Percentiles rank a stretch among this genome's conserved stretches.
These are phyloP conservation scores for Eptatretus burgeri DNA, from an alignment of 2,113 vertebrate genomes.

Conservation along the genomic window DNA sequence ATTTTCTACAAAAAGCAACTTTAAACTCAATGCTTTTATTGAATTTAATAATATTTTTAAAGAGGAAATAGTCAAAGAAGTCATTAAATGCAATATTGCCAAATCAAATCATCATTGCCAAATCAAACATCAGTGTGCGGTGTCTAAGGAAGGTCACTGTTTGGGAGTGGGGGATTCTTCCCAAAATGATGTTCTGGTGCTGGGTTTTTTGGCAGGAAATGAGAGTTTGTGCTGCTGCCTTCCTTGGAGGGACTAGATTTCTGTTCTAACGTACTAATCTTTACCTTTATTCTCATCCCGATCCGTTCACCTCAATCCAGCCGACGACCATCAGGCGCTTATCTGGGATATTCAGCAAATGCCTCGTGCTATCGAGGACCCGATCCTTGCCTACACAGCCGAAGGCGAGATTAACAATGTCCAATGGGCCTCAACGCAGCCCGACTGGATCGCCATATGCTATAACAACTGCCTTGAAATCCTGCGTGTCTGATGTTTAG, in stretches of 20 bases:
- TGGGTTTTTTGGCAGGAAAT: too few relatives aligned
- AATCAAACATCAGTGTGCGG: too few relatives aligned
- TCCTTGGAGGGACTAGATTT: neutral
- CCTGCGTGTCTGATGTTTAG: constrained; percentile 42
- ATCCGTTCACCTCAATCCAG: constrained; percentile 16
- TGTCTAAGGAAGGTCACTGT: too few relatives aligned
- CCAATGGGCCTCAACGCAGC: constrained; percentile 96
- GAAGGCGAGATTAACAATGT: constrained; percentile 99
- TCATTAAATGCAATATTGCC: too few relatives aligned
- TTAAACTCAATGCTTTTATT: too few relatives aligned
- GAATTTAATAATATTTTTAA: too few relatives aligned
- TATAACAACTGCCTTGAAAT: constrained; percentile 99
- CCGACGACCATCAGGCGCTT: constrained; percentile 92
- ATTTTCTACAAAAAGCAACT: too few relatives aligned
- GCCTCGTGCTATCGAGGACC: constrained; percentile 91
- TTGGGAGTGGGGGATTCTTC: too few relatives aligned
- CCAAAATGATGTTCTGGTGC: too few relatives aligned
- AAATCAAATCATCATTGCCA: too few relatives aligned
- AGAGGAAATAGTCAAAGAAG: too few relatives aligned
- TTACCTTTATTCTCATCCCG: neutral
- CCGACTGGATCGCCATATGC: constrained; percentile 98
- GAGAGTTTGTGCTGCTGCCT: too few relatives aligned
- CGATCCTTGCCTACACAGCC: constrained; percentile 85
- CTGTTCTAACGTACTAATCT: neutral
- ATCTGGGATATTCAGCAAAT: constrained; percentile 99